phyloP scores from a whole-genome alignment of 1,140 invertebrate species.

The Monochamus saltuarius region DNA sequence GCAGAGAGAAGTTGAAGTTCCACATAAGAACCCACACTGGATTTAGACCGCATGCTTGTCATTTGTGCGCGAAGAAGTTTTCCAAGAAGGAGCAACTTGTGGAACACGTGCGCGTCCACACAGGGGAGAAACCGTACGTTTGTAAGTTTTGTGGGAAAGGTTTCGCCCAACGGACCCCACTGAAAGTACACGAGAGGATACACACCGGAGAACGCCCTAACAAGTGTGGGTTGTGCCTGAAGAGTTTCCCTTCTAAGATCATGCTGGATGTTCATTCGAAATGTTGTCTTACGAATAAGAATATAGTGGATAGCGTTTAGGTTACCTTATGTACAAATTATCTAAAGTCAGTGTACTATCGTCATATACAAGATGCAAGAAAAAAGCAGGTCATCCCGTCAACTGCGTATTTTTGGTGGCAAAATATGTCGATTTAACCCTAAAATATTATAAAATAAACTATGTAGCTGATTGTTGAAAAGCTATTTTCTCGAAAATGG shows the following conservation, averaged over 20 bases:
- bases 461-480: no score
- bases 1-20: conserved; percentile 48
- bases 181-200: conserved; percentile 57
- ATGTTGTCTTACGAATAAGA: conserved; percentile 34
- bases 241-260: conserved; percentile 58
- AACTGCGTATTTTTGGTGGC: no score
- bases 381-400: no score
- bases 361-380: no score
- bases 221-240: conserved; percentile 53
- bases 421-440: no score
- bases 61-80: conserved; percentile 55
- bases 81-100: conserved; percentile 50
- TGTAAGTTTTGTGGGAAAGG: conserved; percentile 60
- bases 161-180: conserved; percentile 67
- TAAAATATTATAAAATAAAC: no score
- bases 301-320: no score
- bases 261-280: conserved; percentile 62
- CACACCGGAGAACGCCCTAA: conserved; percentile 53
- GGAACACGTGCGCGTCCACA: conserved; percentile 54
- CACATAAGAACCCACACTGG: conserved; percentile 57
- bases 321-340: no score
- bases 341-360: no score
- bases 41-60: conserved; percentile 59
- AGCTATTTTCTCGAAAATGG: no score
- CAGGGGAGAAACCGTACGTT: conserved; percentile 55